Conservation (phyloP, 2,113 vertebrate species). For the Tetrao urogallus region DNA sequence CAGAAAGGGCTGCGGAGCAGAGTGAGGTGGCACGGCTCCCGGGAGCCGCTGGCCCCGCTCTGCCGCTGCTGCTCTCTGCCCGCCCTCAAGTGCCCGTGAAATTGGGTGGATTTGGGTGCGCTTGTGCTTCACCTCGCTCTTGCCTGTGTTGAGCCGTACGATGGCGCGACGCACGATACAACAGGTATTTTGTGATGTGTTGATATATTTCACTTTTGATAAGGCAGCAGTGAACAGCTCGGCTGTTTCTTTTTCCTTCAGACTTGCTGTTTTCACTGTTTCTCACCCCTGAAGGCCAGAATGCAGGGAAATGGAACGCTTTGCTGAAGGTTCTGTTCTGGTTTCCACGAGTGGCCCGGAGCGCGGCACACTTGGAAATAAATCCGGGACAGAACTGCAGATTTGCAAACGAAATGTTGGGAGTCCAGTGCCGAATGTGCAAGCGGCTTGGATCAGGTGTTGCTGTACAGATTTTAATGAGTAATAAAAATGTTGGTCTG, state of each 20-base stretch:
- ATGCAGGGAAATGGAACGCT: neutral
- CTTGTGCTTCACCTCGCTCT: neutral
- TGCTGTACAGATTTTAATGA: constrained; percentile 65
- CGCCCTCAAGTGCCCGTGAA: too few relatives aligned
- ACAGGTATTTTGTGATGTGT: too few relatives aligned
- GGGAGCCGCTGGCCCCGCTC: too few relatives aligned
- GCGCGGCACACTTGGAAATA: neutral
- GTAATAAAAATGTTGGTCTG: constrained; percentile 47
- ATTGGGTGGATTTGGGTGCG: neutral
- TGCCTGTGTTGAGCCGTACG: neutral
- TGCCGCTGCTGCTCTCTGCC: too few relatives aligned
- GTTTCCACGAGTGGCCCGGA: neutral
- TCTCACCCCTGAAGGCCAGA: neutral
- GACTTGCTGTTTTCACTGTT: neutral
- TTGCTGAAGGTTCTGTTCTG: neutral
- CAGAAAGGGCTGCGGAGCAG: too few relatives aligned
- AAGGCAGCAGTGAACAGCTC: neutral
- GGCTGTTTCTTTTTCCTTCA: accelerated
- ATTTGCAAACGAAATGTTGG: neutral
- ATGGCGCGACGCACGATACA: too few relatives aligned
- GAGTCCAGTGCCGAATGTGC: neutral
- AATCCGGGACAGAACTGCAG: neutral
- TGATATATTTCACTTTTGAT: neutral
- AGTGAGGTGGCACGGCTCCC: too few relatives aligned
- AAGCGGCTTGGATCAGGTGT: constrained; percentile 57